Percentiles rank a stretch among this genome's conserved stretches.
Conservation (phyloP, 2,888 invertebrate species). For the Rambutsinella grinnellia region DNA sequence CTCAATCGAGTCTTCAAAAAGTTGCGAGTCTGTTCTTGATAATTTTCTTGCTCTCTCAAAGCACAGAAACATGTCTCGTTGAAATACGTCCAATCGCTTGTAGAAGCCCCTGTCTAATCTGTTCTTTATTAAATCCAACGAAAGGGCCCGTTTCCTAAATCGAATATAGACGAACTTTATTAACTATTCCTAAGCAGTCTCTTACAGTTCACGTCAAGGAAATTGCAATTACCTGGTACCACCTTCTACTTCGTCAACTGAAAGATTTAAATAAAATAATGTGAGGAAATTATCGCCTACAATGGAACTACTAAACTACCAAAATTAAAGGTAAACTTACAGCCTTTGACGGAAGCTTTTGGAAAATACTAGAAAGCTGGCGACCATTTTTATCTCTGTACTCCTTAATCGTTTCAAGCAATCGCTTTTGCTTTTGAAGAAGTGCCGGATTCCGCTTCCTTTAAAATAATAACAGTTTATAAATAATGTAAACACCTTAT, state of each 20-base stretch:
- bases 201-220: no score
- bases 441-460: conserved; percentile 70
- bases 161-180: no score
- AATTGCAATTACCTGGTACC: no score
- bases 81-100: conserved; percentile 92
- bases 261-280: no score
- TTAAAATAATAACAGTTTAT: conserved; percentile 1
- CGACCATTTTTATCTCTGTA: conserved; percentile 87
- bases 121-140: conserved; percentile 92
- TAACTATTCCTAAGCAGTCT: no score
- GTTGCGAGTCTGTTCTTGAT: conserved; percentile 92
- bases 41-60: conserved; percentile 88
- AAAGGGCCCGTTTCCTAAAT: conserved; percentile 82
- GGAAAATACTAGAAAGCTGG: conserved; percentile 94
- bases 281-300: no score
- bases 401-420: conserved; percentile 92
- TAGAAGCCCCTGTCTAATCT: conserved; percentile 93
- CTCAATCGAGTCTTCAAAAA: conserved; percentile 96
- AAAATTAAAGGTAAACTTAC: no score
- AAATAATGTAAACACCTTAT: not conserved
- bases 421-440: conserved; percentile 84
- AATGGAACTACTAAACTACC: no score
- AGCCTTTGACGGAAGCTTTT: conserved; percentile 91
- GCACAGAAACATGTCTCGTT: conserved; percentile 95
- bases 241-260: no score